Evolutionary conservation across 2,888 invertebrate species (phyloP), one percentile per base, ranked within the genome.

Genomic region (Pilophorus perplexus): DNA sequence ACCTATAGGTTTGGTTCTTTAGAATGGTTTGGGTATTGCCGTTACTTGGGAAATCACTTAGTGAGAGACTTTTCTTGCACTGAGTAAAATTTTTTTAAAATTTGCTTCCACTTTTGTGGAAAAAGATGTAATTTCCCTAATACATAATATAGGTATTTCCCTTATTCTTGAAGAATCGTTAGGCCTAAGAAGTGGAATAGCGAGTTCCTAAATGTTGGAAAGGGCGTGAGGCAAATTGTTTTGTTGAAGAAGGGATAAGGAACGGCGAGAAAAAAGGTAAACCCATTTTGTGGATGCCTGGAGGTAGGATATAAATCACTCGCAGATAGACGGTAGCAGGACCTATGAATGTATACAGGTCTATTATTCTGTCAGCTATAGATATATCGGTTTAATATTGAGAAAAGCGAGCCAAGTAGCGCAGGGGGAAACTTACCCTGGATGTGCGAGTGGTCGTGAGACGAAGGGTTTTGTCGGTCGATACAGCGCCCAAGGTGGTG

Each of bases 331-430:
- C 60, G 60, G 60, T 40, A 60, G 55, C 55, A 38, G 55, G 55
- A 59, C 66, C 68, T 68, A 60, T 68, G 64, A 64, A 68, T 68
- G 67, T 67, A 67, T 69, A 67, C 69, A 64, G 44, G 67, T 69
- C 69, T 69, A 69, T 69, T 69, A 69, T 69, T 67, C 69, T 69
- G 69, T 69, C 69, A 64, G 69, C 52, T 64, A 57, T 57, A 62
- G 67, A 69, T 69, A 69, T 69, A 69, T 69, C 67, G 69, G 48
- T 64, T 66, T 69, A 69, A 69, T 69, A 69, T 69, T 64, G 67
- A 64, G 67, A 67, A n/a, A n/a, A 50, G 64, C n/a, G 67, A 44
- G 50, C 57, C 48, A 44, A 57, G 38, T 38, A 37, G 25, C 16
- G 64, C 8, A 20, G 14, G 22, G 12, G 12, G 20, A 6, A 18